Conservation (phyloP, 2,113 vertebrate species). For the Austrofundulus limnaeus region DNA sequence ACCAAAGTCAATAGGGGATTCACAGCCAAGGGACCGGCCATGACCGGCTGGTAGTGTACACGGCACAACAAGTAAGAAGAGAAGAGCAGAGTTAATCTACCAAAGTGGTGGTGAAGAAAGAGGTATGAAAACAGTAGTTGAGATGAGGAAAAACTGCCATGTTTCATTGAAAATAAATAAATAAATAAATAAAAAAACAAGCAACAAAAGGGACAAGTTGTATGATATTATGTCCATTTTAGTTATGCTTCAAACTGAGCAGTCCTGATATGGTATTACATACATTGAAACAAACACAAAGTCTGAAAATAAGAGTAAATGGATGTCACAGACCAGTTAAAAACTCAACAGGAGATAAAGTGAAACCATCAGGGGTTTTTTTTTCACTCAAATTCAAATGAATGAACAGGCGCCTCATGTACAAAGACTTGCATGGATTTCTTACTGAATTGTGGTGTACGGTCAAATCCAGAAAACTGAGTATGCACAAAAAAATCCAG, state of each 20-base stretch:
- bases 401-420: too few species aligned
- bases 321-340: not conserved
- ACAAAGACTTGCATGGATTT: too few species aligned
- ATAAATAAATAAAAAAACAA: conserved; percentile 39
- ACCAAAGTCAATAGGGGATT: conserved; percentile 79
- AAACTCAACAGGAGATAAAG: conserved; percentile 8
- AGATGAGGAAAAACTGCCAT: conserved; percentile 6
- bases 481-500: too few species aligned
- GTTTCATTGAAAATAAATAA: too few species aligned
- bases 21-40: conserved; percentile 75
- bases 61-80: conserved; percentile 70
- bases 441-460: too few species aligned
- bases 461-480: too few species aligned
- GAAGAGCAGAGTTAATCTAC: conserved; percentile 69
- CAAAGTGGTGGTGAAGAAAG: conserved; percentile 27
- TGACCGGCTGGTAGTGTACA: conserved; percentile 80
- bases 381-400: too few species aligned
- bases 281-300: conserved; percentile 34
- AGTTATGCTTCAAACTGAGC: conserved; percentile 15
- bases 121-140: conserved; percentile 30
- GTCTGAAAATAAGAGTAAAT: not conserved
- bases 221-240: conserved; percentile 4
- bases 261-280: conserved; percentile 22
- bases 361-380: not conserved
- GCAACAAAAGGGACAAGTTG: conserved; percentile 13